Percentiles rank a stretch among this genome's conserved stretches.
These are phyloP conservation scores for Cebidichthys violaceus DNA, from an alignment of 2,113 vertebrate genomes.

Conservation along the genomic window DNA sequence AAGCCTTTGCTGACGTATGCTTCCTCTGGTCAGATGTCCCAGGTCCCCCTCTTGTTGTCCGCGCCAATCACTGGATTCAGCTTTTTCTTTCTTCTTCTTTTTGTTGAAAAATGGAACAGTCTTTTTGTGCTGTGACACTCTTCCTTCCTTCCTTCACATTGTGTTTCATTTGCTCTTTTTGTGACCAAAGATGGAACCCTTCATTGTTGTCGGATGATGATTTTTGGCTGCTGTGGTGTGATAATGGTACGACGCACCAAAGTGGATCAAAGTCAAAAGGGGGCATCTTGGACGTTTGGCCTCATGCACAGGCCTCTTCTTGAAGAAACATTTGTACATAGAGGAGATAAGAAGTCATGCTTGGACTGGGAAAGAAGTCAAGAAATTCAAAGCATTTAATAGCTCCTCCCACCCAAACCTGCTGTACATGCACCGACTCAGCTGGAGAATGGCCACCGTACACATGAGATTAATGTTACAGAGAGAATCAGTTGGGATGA, in stretches of 20 bases:
- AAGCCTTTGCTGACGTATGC: conserved; percentile 28
- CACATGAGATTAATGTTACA: conserved; percentile 53
- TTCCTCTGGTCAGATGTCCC: conserved; percentile 22
- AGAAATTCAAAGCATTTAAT: conserved; percentile 75
- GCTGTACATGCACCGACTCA: conserved; percentile 68
- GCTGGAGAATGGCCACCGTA: conserved; percentile 58
- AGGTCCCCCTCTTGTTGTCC: conserved; percentile 1
- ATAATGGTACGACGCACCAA: conserved; percentile 9
- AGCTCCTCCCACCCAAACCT: conserved; percentile 78
- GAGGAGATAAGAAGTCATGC: conserved; percentile 71
- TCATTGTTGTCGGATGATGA: conserved; percentile 75
- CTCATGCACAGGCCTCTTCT: conserved; percentile 87
- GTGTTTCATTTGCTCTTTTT: conserved; percentile 85
- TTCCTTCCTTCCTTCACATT: conserved; percentile 46
- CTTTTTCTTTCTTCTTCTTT: conserved; percentile 16
- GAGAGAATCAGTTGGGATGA: conserved; percentile 9
- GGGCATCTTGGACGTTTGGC: conserved; percentile 55
- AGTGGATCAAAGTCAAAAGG: background rate
- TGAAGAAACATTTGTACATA: conserved; percentile 83
- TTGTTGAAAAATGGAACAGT: conserved; percentile 40
- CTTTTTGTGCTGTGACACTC: conserved; percentile 64
- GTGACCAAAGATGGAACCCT: conserved; percentile 95
- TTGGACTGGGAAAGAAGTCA: conserved; percentile 51
- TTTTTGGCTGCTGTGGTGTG: conserved; percentile 74
- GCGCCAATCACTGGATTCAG: conserved; percentile 42